A percentile compares a stretch with the other conserved stretches of the same genome.
Evolutionary conservation across 2,797 vertebrate genomes (phyloP).

Genomic region (Trematomus bernacchii): DNA sequence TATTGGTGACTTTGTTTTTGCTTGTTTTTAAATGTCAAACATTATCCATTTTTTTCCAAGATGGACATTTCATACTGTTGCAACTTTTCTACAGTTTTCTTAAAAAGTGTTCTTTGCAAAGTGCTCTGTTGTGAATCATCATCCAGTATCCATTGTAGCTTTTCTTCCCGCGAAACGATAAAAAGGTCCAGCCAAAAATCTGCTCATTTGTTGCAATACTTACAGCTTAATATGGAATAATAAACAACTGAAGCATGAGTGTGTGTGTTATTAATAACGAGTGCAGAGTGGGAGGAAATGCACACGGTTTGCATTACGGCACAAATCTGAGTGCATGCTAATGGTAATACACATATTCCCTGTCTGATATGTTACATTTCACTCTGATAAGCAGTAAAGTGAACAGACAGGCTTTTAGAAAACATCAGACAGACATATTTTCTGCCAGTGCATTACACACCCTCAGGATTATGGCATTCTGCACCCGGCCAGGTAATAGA

Average conservation of each 20-base stretch:
- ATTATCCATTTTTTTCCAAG: constrained; percentile 46
- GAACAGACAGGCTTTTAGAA: constrained; percentile 35
- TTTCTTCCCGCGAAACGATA: constrained; percentile 43
- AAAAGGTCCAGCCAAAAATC: constrained; percentile 47
- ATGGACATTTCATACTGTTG: constrained; percentile 71
- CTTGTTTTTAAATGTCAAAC: constrained; percentile 56
- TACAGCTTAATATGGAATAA: constrained; percentile 56
- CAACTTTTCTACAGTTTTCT: constrained; percentile 77
- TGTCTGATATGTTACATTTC: constrained; percentile 31
- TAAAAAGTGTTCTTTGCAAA: constrained; percentile 72
- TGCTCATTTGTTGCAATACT: constrained; percentile 39
- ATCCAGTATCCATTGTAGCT: constrained; percentile 45
- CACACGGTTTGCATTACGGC: neutral
- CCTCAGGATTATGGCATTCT: constrained; percentile 31
- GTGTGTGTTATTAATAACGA: constrained; percentile 23
- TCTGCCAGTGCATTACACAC: constrained; percentile 24
- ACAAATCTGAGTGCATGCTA: constrained; percentile 8
- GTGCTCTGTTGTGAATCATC: constrained; percentile 61
- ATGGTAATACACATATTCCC: constrained; percentile 10
- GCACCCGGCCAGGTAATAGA: constrained; percentile 46
- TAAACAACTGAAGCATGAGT: constrained; percentile 57
- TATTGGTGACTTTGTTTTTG: constrained; percentile 23
- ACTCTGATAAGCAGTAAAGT: constrained; percentile 12
- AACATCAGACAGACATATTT: constrained; percentile 25
- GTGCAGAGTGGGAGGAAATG: neutral